Evolutionary conservation across 2,888 invertebrate species (phyloP).

Genomic region (Coremacera marginata): DNA sequence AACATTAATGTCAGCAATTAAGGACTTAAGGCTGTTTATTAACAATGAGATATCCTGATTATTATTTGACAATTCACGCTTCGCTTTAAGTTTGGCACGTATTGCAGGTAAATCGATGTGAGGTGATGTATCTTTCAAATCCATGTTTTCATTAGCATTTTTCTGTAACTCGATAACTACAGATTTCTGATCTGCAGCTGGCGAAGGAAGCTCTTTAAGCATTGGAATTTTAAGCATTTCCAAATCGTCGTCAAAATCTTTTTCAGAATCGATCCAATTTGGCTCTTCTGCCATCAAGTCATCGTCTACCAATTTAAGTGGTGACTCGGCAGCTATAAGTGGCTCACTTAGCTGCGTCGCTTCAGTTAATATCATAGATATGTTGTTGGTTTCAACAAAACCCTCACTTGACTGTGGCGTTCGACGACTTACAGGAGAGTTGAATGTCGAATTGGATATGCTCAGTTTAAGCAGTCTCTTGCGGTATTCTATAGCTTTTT

Average conservation of each 20-base stretch:
- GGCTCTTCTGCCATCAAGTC: conserved; percentile 44
- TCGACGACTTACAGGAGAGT: conserved; percentile 48
- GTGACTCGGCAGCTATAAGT: conserved; percentile 49
- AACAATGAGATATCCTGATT: conserved; percentile 50
- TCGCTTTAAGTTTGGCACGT: conserved; percentile 44
- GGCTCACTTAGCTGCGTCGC: conserved; percentile 50
- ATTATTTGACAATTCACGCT: conserved; percentile 45
- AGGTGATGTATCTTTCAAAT: background rate
- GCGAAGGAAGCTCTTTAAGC: conserved; percentile 50
- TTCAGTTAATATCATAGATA: conserved; percentile 48
- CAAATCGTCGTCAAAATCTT: conserved; percentile 56
- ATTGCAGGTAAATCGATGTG: conserved; percentile 43
- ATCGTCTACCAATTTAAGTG: conserved; percentile 55
- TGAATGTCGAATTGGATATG: conserved; percentile 53
- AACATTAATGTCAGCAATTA: conserved; percentile 49
- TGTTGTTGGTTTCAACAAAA: conserved; percentile 36
- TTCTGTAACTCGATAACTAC: background rate
- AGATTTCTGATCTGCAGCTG: conserved; percentile 23
- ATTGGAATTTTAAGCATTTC: conserved; percentile 58
- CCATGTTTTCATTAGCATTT: background rate
- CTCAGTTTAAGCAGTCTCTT: conserved; percentile 55
- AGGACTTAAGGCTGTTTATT: conserved; percentile 51
- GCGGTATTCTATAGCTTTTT: conserved; percentile 53
- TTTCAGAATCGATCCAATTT: conserved; percentile 53
- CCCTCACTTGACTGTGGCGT: background rate